Base-by-base conservation (phyloP, 1,140 invertebrate genomes). In the Zaprionus kolodkinae region DNA sequence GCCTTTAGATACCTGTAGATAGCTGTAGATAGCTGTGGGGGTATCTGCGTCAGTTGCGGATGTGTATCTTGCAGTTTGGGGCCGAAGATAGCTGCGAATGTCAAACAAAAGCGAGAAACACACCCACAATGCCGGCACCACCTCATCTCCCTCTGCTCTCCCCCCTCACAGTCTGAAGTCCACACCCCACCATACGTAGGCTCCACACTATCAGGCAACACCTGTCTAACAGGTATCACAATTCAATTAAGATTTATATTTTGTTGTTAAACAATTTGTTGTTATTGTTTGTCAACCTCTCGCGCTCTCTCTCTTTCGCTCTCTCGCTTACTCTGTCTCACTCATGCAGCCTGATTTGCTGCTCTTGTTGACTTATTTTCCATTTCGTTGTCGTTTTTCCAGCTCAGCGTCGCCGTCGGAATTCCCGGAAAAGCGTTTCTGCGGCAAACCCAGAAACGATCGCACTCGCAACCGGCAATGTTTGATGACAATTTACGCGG, bases 211-310 rank as follows among this genome's bases (percentile, higher is more conserved):
- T 50, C 45, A 50, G 45, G 45, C 45, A 50, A 50, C 45, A 50
- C 45, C 62, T 55, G 74, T 35, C 52, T 70, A 70, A 48, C 69
- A 77, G 62, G 80, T 84, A 88, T 84, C 85, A 89, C 86, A 89
- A 89, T 90, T 89, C 86, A 89, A 89, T 89, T 89, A 89, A 89
- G 85, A 89, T 89, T 89, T 89, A 89, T 90, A 81, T 89, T 85
- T 88, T 83, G 82, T 87, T 88, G 84, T 89, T 88, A 63, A 89
- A 89, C 85, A 88, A 84, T 88, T 83, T 78, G 79, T 83, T 83
- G 70, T 77, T 78, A 65, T 79, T 71, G 61, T 68, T 64, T 72
- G 70, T 43, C 43, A 66, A 33, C 50, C 45, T 71, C 52, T 75
- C 79, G 72, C 63, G 72, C 66, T 70, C 38, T 50, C 30, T 65